Conservation (phyloP, 2,113 vertebrate genomes). For the Petaurus breviceps region DNA sequence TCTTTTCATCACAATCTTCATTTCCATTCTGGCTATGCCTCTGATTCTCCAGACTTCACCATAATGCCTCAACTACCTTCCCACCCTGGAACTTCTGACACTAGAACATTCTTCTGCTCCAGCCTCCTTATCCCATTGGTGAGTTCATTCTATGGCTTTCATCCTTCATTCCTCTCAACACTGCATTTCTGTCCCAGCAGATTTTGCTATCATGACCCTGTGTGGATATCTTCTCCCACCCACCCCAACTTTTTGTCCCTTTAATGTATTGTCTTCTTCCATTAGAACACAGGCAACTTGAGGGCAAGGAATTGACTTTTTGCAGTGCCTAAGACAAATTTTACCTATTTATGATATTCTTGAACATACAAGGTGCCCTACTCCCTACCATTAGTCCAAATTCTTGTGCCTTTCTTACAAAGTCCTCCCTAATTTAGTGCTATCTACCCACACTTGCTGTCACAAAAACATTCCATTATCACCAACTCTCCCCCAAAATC, state of each 20-base stretch:
- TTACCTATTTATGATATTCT: background rate
- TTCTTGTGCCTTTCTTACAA: background rate
- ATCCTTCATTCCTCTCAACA: background rate
- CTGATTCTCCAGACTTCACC: no score
- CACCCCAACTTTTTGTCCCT: background rate
- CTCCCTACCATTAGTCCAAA: background rate
- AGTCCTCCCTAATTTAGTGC: background rate
- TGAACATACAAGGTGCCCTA: background rate
- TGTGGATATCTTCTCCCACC: background rate
- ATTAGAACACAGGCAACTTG: background rate
- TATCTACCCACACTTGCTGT: background rate
- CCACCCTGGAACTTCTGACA: background rate
- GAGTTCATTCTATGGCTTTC: background rate
- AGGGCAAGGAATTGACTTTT: background rate
- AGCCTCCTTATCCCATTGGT: background rate
- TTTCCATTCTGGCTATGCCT: background rate
- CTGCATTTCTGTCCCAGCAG: background rate
- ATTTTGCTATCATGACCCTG: background rate
- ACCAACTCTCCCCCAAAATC: background rate
- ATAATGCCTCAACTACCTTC: background rate
- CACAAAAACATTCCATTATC: background rate
- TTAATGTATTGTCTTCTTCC: background rate
- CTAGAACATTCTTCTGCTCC: background rate
- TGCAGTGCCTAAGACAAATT: background rate
- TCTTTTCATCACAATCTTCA: background rate